A percentile compares a stretch with the other conserved stretches of the same genome.
These are phyloP conservation scores for Aulostomus chinensis DNA, from an alignment of 2,797 vertebrate genomes.

Conservation along the genomic window DNA sequence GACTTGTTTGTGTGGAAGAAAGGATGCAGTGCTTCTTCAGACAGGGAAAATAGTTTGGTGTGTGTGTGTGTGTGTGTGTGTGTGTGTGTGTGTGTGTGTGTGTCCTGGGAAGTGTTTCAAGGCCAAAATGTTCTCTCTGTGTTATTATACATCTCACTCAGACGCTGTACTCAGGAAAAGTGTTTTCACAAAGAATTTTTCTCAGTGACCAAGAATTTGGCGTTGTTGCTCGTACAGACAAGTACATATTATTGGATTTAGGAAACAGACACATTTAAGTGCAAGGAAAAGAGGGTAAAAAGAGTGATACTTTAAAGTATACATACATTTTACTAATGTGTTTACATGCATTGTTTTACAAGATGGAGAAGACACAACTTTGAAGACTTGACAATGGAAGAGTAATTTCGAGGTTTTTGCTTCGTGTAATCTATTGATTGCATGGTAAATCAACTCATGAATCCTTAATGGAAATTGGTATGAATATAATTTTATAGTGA, in stretches of 20 bases:
- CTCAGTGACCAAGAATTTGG: slow-evolving; percentile 5
- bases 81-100: slow-evolving; percentile 52
- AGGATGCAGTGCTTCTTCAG: slow-evolving; percentile 24
- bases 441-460: no score
- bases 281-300: no score
- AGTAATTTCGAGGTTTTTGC: no score
- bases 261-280: no score
- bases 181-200: slow-evolving; percentile 17
- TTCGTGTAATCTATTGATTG: no score
- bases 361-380: no score
- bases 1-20: slow-evolving; percentile 17
- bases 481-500: no score
- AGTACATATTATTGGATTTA: not conserved
- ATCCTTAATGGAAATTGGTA: no score
- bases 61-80: slow-evolving; percentile 52
- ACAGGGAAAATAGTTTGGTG: slow-evolving; percentile 51
- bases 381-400: no score
- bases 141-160: slow-evolving; percentile 47
- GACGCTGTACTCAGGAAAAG: slow-evolving; percentile 17
- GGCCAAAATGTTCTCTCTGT: slow-evolving; percentile 54
- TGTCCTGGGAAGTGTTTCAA: slow-evolving; percentile 59
- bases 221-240: not conserved
- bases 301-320: no score
- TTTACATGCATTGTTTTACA: no score
- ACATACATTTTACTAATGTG: no score